phyloP scores from a whole-genome alignment of 2,888 invertebrate genomes.

The Hydraecia micacea region DNA sequence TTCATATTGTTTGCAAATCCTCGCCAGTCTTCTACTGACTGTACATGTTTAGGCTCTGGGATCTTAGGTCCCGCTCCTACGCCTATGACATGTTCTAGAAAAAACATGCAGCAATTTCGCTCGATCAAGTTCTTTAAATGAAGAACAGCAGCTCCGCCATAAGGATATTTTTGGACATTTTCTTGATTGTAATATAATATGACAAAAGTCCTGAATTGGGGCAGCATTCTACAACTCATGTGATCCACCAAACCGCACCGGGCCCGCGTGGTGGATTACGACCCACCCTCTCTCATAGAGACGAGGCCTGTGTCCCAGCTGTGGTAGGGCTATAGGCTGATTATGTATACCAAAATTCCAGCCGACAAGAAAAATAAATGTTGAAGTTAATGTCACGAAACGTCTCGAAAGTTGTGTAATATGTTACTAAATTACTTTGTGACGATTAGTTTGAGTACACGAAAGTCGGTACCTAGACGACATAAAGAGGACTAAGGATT shows the following conservation, averaged over 20 bases:
- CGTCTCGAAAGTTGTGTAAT: conserved; percentile 24
- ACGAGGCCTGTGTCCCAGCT: background rate
- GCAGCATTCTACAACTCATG: background rate
- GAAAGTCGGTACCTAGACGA: conserved; percentile 3
- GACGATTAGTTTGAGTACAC: conserved; percentile 15
- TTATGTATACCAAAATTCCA: background rate
- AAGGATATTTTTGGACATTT: background rate
- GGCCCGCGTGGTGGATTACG: background rate
- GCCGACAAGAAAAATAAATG: background rate
- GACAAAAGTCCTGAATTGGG: background rate
- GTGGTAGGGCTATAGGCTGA: background rate
- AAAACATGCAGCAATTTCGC: background rate
- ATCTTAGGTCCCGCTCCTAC: no score
- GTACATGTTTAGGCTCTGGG: background rate
- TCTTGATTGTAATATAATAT: background rate
- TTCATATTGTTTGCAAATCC: background rate
- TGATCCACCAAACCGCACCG: background rate
- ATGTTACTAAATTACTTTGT: conserved; percentile 23
- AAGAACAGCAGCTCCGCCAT: background rate
- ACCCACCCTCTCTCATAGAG: background rate
- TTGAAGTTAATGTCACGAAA: conserved; percentile 16
- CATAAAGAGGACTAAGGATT: conserved; percentile 6
- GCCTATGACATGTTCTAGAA: background rate
- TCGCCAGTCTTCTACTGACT: background rate
- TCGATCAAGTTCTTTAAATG: background rate